Conservation (phyloP, 1,140 invertebrate species). For the Hormaphis cornu region DNA sequence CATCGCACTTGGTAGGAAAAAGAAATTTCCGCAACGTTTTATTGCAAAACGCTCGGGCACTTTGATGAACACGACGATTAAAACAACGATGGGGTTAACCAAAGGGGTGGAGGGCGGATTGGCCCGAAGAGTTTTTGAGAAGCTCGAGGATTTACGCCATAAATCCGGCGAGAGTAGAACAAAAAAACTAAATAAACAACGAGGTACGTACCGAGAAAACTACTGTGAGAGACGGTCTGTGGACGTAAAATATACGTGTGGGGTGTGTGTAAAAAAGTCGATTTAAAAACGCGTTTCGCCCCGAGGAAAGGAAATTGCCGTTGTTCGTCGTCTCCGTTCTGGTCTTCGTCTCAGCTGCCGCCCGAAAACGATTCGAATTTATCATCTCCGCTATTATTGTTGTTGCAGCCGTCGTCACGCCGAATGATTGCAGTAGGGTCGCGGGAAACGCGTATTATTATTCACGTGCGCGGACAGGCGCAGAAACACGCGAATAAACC, state of each 20-base stretch:
- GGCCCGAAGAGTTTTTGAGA: too few relatives aligned
- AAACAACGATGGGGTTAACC: too few relatives aligned
- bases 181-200: background rate
- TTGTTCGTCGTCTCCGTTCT: background rate
- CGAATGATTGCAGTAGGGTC: background rate
- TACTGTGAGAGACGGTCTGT: background rate
- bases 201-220: background rate
- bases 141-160: background rate
- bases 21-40: too few relatives aligned
- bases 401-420: background rate
- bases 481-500: too few relatives aligned
- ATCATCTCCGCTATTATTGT: background rate
- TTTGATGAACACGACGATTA: too few relatives aligned
- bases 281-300: background rate
- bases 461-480: too few relatives aligned
- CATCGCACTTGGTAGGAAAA: too few relatives aligned
- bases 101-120: too few relatives aligned
- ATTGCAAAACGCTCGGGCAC: too few relatives aligned
- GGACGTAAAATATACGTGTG: background rate
- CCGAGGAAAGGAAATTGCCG: conserved; percentile 13
- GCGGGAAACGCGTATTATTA: too few relatives aligned
- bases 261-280: background rate
- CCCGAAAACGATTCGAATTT: background rate
- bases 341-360: background rate
- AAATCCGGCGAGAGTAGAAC: conserved; percentile 1